Conservation (phyloP, 2,888 invertebrate species). For the Encarsia formosa region DNA sequence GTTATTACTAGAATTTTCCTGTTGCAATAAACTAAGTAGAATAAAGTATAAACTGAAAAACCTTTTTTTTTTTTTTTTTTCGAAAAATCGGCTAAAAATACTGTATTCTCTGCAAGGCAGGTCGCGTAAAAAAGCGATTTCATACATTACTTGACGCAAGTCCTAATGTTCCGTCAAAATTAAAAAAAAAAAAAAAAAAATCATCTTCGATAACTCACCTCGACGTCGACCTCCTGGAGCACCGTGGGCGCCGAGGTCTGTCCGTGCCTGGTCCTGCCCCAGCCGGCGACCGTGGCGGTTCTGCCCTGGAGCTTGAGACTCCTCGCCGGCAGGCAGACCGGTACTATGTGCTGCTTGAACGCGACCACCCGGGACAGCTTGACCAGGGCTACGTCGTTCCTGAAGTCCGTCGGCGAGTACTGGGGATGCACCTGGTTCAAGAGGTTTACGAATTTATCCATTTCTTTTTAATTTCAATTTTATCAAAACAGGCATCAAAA, state of each 20-base stretch:
- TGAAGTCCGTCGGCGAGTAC: conserved; percentile 86
- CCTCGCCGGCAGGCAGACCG: conserved; percentile 82
- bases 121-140: too few relatives aligned
- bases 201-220: conserved; percentile 51
- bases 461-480: too few relatives aligned
- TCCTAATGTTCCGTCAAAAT: neutral
- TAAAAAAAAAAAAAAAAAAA: neutral
- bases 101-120: too few relatives aligned
- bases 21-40: too few relatives aligned
- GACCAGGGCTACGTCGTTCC: conserved; percentile 83
- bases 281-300: conserved; percentile 87
- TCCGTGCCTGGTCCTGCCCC: conserved; percentile 88
- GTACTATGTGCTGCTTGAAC: conserved; percentile 88
- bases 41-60: too few relatives aligned
- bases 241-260: conserved; percentile 83
- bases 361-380: conserved; percentile 76
- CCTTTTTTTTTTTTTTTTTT: too few relatives aligned
- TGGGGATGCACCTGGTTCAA: conserved; percentile 75
- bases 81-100: too few relatives aligned
- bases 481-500: too few relatives aligned
- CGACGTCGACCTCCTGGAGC: conserved; percentile 78
- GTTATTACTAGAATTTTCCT: too few relatives aligned
- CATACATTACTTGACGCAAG: too few relatives aligned
- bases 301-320: conserved; percentile 77
- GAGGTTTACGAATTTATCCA: too few relatives aligned